Evolutionary conservation across 2,113 vertebrate species (phyloP), one percentile per base, ranked within the genome.

Genomic region (Nettapus auritus): DNA sequence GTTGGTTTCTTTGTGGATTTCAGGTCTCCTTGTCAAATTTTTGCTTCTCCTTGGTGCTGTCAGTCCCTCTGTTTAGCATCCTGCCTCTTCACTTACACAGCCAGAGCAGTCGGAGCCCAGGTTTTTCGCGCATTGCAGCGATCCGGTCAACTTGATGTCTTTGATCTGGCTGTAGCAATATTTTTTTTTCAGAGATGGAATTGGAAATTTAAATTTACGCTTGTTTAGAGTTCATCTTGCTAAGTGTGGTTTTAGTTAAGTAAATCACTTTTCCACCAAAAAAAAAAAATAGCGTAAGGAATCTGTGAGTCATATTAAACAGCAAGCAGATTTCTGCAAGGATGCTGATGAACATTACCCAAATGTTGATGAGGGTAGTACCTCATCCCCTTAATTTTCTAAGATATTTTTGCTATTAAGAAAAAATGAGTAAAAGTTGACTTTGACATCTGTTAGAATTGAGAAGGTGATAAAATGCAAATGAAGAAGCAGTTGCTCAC

Each of bases 301-400:
- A 20, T 42, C 31, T 67, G 68, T 0, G 1, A 74, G 77, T 44
- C 26, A 1, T 18, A 18, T 36, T 12, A 57, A 42, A 36, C 0
- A 4, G 42, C 59, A 31, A 23, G 26, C 9, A 44, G 62, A 10
- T 60, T 80, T 89, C 77, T 84, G 69, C 44, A n/a, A 44, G 50
- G 50, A 8, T 25, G 25, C 6, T 26, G 55, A 52, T 13, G 21
- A 70, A 23, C 6, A 0, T 59, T n/a, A 8, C 56, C 23, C 6
- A 57, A 3, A 48, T 48, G 46, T 48, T 48, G 46, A 22, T 48
- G 46, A 48, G 46, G 46, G 55, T 46, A 53, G 8, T 29, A 19
- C 53, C 31, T 64, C 12, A 19, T 90, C 19, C 33, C n/a, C 44
- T 44, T 53, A 8, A 60, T 69, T 90, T 83, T 46, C 14, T 38